A percentile compares a stretch with the other conserved stretches of the same genome.
These are phyloP conservation scores for Bungarus multicinctus DNA, from an alignment of 2,113 vertebrate species.

Conservation along the genomic window DNA sequence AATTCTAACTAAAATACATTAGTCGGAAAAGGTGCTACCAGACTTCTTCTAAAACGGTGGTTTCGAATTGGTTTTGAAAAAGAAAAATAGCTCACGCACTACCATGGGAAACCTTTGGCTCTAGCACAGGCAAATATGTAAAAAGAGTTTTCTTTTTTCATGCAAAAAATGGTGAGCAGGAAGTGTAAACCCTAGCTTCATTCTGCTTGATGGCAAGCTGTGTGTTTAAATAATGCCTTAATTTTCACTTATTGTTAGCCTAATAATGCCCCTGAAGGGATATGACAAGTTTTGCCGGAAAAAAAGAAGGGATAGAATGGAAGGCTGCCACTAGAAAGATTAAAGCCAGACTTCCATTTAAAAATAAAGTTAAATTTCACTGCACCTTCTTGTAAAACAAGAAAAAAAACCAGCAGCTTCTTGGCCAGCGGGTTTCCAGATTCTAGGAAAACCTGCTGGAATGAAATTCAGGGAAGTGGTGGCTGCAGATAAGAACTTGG, in stretches of 20 bases:
- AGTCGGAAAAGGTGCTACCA: not conserved
- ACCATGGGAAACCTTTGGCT: conserved; percentile 27
- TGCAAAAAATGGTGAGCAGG: not conserved
- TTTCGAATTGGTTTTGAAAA: conserved; percentile 38
- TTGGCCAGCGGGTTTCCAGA: rapidly evolving
- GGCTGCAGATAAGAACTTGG: not conserved
- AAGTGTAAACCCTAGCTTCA: not conserved
- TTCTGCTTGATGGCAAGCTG: not conserved
- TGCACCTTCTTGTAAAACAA: not conserved
- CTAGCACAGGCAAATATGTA: not conserved
- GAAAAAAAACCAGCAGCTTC: rapidly evolving
- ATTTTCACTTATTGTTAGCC: not conserved
- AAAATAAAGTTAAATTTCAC: not conserved
- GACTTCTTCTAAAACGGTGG: not conserved
- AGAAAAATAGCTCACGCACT: conserved; percentile 1
- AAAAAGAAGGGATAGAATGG: not conserved
- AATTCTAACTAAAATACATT: not conserved
- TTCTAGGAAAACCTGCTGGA: rapidly evolving
- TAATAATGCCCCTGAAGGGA: conserved; percentile 9
- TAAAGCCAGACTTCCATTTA: not conserved
- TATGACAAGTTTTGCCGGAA: not conserved
- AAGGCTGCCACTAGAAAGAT: not conserved
- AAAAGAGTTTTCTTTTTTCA: not conserved
- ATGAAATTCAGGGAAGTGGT: rapidly evolving
- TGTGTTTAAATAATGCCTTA: conserved; percentile 2